These are phyloP conservation scores for Sycophila texana DNA, from an alignment of 2,888 invertebrate genomes.

Conservation along the genomic window DNA sequence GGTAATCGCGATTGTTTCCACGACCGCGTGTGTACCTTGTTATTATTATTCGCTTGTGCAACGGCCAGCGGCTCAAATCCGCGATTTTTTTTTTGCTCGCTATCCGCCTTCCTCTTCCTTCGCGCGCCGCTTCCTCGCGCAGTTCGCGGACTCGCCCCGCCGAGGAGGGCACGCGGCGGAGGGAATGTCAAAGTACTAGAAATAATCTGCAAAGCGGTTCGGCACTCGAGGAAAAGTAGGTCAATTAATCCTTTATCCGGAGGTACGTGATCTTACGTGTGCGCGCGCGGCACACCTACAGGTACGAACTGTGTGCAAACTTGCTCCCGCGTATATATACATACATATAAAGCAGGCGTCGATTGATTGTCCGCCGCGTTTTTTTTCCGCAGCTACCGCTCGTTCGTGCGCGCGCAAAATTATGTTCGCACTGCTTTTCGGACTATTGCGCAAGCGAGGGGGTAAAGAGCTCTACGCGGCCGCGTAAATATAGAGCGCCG, in stretches of 20 bases:
- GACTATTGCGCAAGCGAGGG: slow-evolving; percentile 13
- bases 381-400: not conserved
- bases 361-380: too few relatives aligned
- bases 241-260: slow-evolving; percentile 55
- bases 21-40: slow-evolving; percentile 15
- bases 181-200: slow-evolving; percentile 35
- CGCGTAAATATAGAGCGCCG: not conserved
- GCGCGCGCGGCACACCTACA: not conserved
- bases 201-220: slow-evolving; percentile 35
- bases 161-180: not conserved
- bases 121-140: not conserved
- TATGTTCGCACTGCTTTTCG: slow-evolving; percentile 21
- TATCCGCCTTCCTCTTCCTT: slow-evolving; percentile 19
- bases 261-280: slow-evolving; percentile 1
- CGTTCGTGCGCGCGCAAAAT: not conserved
- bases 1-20: slow-evolving; percentile 36
- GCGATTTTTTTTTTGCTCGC: slow-evolving; percentile 20
- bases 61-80: slow-evolving; percentile 21
- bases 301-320: not conserved
- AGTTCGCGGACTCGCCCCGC: not conserved
- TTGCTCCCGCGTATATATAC: not conserved
- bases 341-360: too few relatives aligned
- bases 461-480: slow-evolving; percentile 4
- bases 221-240: slow-evolving; percentile 50
- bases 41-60: slow-evolving; percentile 48